Conservation (phyloP, 2,113 vertebrate genomes). For the Muntiacus reevesi region DNA sequence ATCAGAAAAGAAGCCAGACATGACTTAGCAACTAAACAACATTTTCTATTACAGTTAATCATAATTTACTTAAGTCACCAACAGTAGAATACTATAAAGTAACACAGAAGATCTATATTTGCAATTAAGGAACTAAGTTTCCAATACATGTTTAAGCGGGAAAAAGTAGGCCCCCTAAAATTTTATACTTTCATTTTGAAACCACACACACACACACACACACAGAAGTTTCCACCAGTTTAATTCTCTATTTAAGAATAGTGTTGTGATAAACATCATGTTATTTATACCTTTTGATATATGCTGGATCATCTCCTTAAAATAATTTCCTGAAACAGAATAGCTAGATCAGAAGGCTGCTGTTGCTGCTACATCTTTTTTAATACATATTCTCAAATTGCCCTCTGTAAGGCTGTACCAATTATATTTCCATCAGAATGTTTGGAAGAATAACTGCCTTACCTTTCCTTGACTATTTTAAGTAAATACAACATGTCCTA, state of each 20-base stretch:
- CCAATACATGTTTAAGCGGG: not conserved
- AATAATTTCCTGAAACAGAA: not conserved
- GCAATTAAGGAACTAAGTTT: not conserved
- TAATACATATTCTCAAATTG: not conserved
- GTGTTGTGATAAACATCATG: not conserved
- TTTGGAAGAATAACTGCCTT: not conserved
- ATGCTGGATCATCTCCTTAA: not conserved
- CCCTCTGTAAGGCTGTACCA: not conserved
- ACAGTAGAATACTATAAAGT: not conserved
- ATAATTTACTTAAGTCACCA: not conserved
- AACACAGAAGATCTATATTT: not conserved
- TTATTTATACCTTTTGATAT: not conserved
- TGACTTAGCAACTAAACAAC: not conserved
- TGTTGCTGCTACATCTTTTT: not conserved
- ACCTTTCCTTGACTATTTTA: not conserved
- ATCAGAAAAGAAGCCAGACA: not conserved
- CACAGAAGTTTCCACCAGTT: not conserved
- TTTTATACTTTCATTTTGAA: not conserved
- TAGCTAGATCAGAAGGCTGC: not conserved
- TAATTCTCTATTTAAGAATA: not conserved
- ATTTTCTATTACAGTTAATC: not conserved
- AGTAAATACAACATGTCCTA: not conserved
- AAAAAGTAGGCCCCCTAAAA: not conserved
- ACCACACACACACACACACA: not conserved
- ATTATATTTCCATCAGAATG: not conserved